These are phyloP conservation scores for Rhyacophila brunnea DNA, from an alignment of 1,140 invertebrate genomes.

Conservation along the genomic window DNA sequence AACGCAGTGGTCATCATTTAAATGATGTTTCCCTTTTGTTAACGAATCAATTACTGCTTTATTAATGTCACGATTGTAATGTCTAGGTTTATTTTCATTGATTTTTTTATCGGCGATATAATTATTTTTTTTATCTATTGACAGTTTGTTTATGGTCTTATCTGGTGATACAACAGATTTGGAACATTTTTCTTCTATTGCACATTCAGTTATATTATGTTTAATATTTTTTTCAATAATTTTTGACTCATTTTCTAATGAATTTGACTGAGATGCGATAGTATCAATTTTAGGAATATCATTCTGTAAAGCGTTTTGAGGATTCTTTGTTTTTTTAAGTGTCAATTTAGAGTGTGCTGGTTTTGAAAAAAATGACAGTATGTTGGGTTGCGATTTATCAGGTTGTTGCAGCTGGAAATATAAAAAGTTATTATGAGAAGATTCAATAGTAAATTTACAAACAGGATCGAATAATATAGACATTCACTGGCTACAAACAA, in stretches of 20 bases:
- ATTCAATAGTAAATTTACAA: no score
- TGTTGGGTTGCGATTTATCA: conserved; percentile 14
- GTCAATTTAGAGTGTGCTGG: conserved; percentile 6
- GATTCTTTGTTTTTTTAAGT: not conserved
- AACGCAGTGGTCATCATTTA: conserved; percentile 10
- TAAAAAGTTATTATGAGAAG: no score
- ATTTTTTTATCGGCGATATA: not conserved
- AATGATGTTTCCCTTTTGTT: conserved; percentile 17
- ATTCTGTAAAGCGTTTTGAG: not conserved
- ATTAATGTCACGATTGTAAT: conserved; percentile 2
- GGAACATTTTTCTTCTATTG: not conserved
- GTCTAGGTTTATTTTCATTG: conserved; percentile 8
- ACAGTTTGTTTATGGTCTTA: not conserved
- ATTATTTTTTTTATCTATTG: not conserved
- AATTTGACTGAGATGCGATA: no score
- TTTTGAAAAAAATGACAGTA: conserved; percentile 27
- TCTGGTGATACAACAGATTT: not conserved
- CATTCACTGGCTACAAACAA: no score
- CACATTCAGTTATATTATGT: not conserved
- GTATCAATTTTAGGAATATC: not conserved
- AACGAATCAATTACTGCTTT: conserved; percentile 2
- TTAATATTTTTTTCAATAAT: not conserved
- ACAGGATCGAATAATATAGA: no score
- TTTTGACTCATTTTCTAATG: not conserved
- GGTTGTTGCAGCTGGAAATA: conserved; percentile 10